Evolutionary conservation across 92 coral and sea anemone genomes (phyloP), one percentile per base, ranked within the genome.

Genomic region (Heliopora coerulea): DNA sequence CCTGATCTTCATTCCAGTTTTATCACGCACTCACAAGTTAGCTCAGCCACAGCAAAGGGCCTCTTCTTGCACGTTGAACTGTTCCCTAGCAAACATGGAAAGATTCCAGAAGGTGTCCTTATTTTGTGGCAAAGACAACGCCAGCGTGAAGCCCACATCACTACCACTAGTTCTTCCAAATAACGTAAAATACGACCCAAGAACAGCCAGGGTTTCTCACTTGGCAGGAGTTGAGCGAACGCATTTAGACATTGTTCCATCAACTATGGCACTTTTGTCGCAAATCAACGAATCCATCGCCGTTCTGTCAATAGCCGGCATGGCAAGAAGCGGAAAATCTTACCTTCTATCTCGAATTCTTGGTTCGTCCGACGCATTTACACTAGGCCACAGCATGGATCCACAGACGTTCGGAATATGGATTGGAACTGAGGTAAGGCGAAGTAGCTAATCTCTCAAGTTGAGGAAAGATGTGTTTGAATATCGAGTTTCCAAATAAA

Each of bases 371-470:
- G 87, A 84, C 69, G 96, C 87, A 8, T 89, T 89, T 56, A 83
- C 83, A 42, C 75, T 89, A 6, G 96, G 96, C 0, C 96, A 89
- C 75, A 49, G 48, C 39, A 46, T 89, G 82, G 86, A 84, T 52
- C 96, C 96, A 0, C 89, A 90, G 79, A 90, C 96, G 31, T 84
- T 87, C 81, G 96, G 96, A 1, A 90, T 90, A 62, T 90, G 96
- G 96, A 72, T 90, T 86, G 77, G 48, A 17, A 70, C 77, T 0
- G 28, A 87, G 89, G 91, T 66, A 75, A 57, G 96, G 78, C 31
- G 85, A 80, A n/a, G 57, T 83, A 67, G 81, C 76, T 64, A 40
- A 57, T 27, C n/a, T n/a, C n/a, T n/a, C n/a, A n/a, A n/a, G n/a
- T n/a, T n/a, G n/a, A n/a, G n/a, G n/a, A n/a, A n/a, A n/a, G n/a